Percentiles rank a stretch among this genome's conserved stretches.
Evolutionary conservation across 1,140 invertebrate species (phyloP).

Genomic region (Zaprionus davidi): DNA sequence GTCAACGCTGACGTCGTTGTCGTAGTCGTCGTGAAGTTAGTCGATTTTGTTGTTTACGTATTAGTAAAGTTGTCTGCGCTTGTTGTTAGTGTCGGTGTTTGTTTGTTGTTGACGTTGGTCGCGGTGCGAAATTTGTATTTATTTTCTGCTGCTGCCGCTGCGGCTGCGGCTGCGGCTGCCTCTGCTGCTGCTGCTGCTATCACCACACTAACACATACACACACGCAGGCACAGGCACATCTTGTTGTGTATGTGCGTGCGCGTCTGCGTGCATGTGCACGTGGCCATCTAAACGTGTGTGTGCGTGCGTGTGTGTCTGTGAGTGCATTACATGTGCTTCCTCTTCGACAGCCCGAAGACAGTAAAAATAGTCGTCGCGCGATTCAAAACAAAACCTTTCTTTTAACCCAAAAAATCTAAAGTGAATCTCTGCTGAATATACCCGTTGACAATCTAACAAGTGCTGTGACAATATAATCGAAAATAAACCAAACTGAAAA

Average conservation of each 20-base stretch:
- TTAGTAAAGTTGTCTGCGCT: slow-evolving; percentile 64
- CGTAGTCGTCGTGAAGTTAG: slow-evolving; percentile 28
- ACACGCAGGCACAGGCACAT: not conserved
- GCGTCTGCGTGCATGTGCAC: slow-evolving; percentile 16
- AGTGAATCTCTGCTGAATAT: slow-evolving; percentile 46
- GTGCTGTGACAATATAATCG: slow-evolving; percentile 58
- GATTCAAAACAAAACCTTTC: slow-evolving; percentile 61
- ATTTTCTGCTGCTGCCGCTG: slow-evolving; percentile 54
- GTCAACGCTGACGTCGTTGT: slow-evolving; percentile 10
- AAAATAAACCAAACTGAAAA: slow-evolving; percentile 22
- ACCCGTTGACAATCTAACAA: slow-evolving; percentile 25
- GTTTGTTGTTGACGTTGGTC: slow-evolving; percentile 77
- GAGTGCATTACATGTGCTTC: slow-evolving; percentile 55
- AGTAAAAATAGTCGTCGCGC: slow-evolving; percentile 60
- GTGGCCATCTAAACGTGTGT: not conserved
- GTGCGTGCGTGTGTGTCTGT: slow-evolving; percentile 13
- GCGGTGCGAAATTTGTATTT: slow-evolving; percentile 76
- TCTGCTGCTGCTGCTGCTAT: slow-evolving; percentile 32
- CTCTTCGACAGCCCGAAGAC: slow-evolving; percentile 42
- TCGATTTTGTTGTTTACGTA: slow-evolving; percentile 62
- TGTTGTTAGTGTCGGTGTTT: slow-evolving; percentile 69
- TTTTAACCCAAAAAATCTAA: slow-evolving; percentile 14
- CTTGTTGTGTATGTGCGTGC: not conserved
- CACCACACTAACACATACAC: slow-evolving; percentile 36
- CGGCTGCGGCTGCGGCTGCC: slow-evolving; percentile 39